Base-by-base conservation (phyloP, 2,888 invertebrate species). In the Pyralis farinalis region DNA sequence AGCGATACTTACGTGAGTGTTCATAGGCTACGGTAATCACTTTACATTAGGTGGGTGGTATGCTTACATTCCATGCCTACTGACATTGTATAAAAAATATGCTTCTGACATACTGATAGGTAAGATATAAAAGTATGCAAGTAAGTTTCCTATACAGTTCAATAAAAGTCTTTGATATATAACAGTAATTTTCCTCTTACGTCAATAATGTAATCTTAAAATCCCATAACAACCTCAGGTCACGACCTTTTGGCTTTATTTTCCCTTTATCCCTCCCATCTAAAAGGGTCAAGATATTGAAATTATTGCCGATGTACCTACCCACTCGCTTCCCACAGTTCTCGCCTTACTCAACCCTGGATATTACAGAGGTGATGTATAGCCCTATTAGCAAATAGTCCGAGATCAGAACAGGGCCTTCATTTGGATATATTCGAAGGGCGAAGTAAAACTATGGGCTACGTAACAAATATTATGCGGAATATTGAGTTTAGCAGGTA, bases 281-380 rank as follows among this genome's bases (percentile, higher is more conserved):
- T 28, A 28, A 39, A 39, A 28, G 20, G 33, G 28, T 39, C 39
- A 28, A 34, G 33, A 20, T 33, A 39, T 39, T 28, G 28, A 20
- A 39, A 39, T 39, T 28, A 39, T 39, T 33, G 8, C 30, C 25
- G 7, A 7, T 10, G 36, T 36, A 36, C 29, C 29, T 12, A 10
- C 21, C 27, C 34, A 8, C 25, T 31, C 31, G 20, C 16, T 29
- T 36, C 36, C 29, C 11, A 10, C 20, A 16, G 30, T 25, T 22
- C 33, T 16, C 12, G 12, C 33, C 34, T 11, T 34, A 34, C 25
- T 22, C 34, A 25, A 12, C 21, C 27, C 25, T 22, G 7, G 12
- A 34, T 34, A 22, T 12, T 34, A 34, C 8, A 11, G 9, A 3
- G 22, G 22, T 34, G 34, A 34, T 11, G 11, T 34, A 34, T 34